Percentiles rank a stretch among this genome's conserved stretches.
Evolutionary conservation across 2,888 invertebrate species (phyloP).

Genomic region (Zeuzera pyrina): DNA sequence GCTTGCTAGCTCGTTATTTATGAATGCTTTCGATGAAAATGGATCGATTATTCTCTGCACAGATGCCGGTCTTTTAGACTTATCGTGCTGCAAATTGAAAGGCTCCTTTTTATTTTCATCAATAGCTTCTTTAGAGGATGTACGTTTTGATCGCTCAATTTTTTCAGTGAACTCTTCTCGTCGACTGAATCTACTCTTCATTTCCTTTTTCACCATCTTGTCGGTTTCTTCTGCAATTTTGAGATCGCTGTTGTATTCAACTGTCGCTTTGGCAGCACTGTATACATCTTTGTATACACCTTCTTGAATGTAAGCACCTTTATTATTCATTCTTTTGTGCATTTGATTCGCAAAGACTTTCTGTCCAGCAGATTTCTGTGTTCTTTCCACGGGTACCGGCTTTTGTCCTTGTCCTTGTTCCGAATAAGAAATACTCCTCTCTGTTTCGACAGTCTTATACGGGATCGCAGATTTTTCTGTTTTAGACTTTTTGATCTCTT

Average conservation of each 20-base stretch:
- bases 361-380: conserved; percentile 61
- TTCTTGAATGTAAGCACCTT: conserved; percentile 66
- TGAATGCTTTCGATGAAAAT: conserved; percentile 55
- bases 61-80: conserved; percentile 47
- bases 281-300: conserved; percentile 63
- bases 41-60: conserved; percentile 53
- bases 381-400: conserved; percentile 55
- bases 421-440: conserved; percentile 34
- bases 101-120: conserved; percentile 50
- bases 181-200: conserved; percentile 49
- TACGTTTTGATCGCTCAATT: conserved; percentile 39
- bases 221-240: conserved; percentile 67
- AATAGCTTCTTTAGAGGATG: conserved; percentile 50
- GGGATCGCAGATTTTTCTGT: conserved; percentile 45
- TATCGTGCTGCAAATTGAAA: conserved; percentile 47
- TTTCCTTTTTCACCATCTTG: conserved; percentile 57
- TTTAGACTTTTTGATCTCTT: conserved; percentile 53
- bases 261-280: conserved; percentile 57
- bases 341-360: conserved; percentile 65
- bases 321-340: conserved; percentile 66
- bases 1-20: conserved; percentile 44
- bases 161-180: conserved; percentile 54
- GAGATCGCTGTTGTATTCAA: conserved; percentile 67
- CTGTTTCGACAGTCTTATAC: conserved; percentile 49
- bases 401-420: conserved; percentile 43